Conservation (phyloP, 1,140 invertebrate genomes). For the Trinorchestia longiramus region DNA sequence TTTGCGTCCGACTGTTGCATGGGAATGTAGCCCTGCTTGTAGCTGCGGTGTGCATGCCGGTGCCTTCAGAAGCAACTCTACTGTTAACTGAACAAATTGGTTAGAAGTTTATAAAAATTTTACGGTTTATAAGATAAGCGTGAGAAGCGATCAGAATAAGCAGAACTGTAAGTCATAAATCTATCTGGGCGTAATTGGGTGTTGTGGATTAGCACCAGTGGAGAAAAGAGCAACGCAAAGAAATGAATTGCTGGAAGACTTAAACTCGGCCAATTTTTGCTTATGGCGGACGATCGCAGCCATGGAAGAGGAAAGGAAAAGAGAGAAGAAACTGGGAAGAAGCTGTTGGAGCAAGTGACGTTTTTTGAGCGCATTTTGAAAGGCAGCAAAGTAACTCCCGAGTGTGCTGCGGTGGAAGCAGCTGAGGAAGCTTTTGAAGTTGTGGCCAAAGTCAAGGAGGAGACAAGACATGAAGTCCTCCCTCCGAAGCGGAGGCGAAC, state of each 20-base stretch:
- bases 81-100: not conserved
- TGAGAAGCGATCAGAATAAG: not conserved
- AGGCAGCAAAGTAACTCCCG: not conserved
- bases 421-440: conserved; percentile 48
- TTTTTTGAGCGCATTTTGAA: conserved; percentile 33
- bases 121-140: not conserved
- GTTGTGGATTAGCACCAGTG: not conserved
- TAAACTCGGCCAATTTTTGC: not conserved
- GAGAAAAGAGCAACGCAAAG: not conserved
- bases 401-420: not conserved
- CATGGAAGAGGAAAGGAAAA: conserved; percentile 27
- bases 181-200: not conserved
- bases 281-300: not conserved
- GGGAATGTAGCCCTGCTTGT: not conserved
- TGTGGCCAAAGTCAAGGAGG: not conserved
- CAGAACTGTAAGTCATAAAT: not conserved
- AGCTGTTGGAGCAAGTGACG: not conserved
- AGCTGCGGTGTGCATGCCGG: not conserved
- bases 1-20: not conserved
- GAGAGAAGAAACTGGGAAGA: not conserved
- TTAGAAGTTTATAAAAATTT: not conserved
- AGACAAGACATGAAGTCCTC: not conserved
- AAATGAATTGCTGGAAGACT: not conserved
- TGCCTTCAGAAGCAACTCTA: not conserved
- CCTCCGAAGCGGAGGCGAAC: not conserved